Evolutionary conservation across 2,797 vertebrate species (phyloP), one percentile per base, ranked within the genome.

Genomic region (Apogon hyalosoma): DNA sequence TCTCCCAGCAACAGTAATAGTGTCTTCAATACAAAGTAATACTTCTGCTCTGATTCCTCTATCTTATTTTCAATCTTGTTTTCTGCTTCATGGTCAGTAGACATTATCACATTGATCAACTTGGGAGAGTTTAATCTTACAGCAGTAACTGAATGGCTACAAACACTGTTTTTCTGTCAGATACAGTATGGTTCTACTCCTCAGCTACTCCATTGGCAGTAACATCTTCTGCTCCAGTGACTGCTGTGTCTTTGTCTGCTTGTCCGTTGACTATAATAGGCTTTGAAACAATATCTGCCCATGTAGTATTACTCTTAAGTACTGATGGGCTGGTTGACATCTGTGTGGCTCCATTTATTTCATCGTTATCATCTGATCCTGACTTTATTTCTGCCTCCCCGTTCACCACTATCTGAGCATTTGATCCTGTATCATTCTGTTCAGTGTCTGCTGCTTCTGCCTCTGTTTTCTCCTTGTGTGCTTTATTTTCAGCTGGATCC

Each of bases 201-300:
- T 88, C 66, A 49, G 64, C 60, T 21, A 15, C 38, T 55, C 81
- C 73, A 1, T 83, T 86, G 14, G 59, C 73, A 48, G 74, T 31
- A 38, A 70, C 55, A 8, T 62, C 71, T 63, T 31, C 45, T 16
- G 14, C 81, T 60, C 70, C 73, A 18, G 83, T 90, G 49, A 77
- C 74, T 2, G 24, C 58, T 42, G 47, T 33, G 42, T 33, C 33
- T 54, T 70, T 81, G 28, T 24, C 24, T 63, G 19, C 66, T 68
- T 47, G 48, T 57, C 68, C 73, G 2, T 74, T 82, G 51, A 59
- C 50, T 36, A 57, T 11, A 4, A 18, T 4, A 2, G 63, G 21
- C 47, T 90, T 91, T 31, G 88, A 88, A 58, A 84, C 79, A 41
- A 90, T 54, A 73, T 88, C 88, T 28, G 88, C 88, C 79, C 85